Evolutionary conservation across 2,113 vertebrate species (phyloP), one percentile per base, ranked within the genome.

Genomic region (Calidris pygmaea): DNA sequence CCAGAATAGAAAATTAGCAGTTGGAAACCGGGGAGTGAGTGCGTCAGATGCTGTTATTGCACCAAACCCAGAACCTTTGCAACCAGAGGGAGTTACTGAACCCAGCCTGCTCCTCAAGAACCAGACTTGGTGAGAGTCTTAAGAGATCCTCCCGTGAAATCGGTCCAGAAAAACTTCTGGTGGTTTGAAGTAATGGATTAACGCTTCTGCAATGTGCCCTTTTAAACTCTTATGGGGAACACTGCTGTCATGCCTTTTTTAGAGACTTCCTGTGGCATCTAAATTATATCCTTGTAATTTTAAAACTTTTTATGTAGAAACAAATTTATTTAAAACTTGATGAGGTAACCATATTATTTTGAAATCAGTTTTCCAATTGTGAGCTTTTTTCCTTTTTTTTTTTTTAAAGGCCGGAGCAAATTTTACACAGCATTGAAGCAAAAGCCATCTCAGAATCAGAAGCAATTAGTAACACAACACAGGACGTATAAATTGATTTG

Each of bases 41-140:
- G 32, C 1, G 4, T 68, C 19, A 1, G 1, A 72, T 60, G 10
- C 23, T 72, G 43, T 39, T 85, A 37, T 37, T n/a, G 45, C 29
- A 74, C 6, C 50, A 55, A 80, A 86, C 18, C 12, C 4, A 1
- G 58, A 56, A 62, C 53, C 7, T 67, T 70, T 79, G 70, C 22
- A 85, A 45, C 5, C 20, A 66, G 34, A 85, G 24, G 30, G 0
- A 0, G n/a, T 30, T 48, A 62, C 20, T 50, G 47, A 93, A 76
- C 1, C 1, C 48, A 93, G 58, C 7, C 29, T 63, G 26, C 41
- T 93, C 45, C 55, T 50, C 18, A 58, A 52, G 22, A 93, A 77
- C 8, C 27, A 70, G 55, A 53, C 14, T 80, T 0, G 0, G 22
- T n/a, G 12, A 41, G 15, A 80, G 20, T 39, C 53, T 79, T 35